Base-by-base conservation (phyloP, 1,140 invertebrate genomes). In the Drosophila pruinosa region DNA sequence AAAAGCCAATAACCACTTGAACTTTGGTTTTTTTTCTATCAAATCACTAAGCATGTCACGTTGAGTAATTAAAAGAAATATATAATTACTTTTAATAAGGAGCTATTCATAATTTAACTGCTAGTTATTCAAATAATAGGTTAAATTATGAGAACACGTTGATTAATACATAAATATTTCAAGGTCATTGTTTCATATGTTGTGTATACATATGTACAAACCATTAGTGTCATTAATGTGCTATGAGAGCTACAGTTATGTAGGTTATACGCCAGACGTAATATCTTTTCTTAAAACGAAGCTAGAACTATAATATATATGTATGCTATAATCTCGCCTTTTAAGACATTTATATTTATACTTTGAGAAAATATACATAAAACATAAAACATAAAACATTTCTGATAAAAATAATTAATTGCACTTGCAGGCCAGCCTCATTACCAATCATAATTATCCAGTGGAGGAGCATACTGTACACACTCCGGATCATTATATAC, bases 391-490 rank as follows among this genome's bases (percentile, higher is more conserved):
- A 26, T 26, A 28, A 28, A 28, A 28, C 26, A 28, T 28, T 1
- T 28, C 2, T 7, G 8, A 28, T 28, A 48, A 39, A 57, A 28
- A 19, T 14, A 14, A 14, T 39, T 39, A n/a, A 17, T 14, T 43
- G 28, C 38, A 12, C 10, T 76, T 80, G 3, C 56, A 92, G 92
- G 83, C 82, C 5, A 83, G 90, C 28, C 72, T 93, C 0, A 89
- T 93, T 8, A 78, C 73, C 17, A 92, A 92, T 59, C 92, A 93
- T 71, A 93, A 94, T n/a, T 95, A 95, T 71, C 92, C 92, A 2
- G 88, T 93, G 0, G 94, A 95, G 83, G 91, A 91, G 5, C 93
- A 94, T 58, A 69, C 80, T 0, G 91, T 93, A 0, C 82, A 85
- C 14, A 93, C 93, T 0, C 52, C 78, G 2, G 93, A 94, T 88